Evolutionary conservation across 92 coral and sea anemone genomes (phyloP), one percentile per base, ranked within the genome.

Genomic region (Palythoa grandiflora): DNA sequence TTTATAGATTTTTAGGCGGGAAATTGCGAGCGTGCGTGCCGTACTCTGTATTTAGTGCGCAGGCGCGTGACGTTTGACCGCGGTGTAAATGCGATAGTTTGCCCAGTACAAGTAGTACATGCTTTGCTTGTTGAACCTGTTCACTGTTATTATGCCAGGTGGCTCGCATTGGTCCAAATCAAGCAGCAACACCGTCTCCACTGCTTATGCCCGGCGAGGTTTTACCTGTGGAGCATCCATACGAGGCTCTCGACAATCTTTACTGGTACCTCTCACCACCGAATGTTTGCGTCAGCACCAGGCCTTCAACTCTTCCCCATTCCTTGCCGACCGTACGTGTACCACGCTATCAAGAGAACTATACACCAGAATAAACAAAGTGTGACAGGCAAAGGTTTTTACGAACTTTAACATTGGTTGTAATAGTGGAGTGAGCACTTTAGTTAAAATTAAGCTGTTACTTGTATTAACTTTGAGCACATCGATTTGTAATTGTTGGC

Each of bases 191-290:
- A 38, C 75, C 75, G 6, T 0, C 75, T 36, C 21, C 85, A 4
- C 36, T 80, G 50, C 20, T 80, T 20, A 44, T 80, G 75, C 85
- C 5, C 52, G 40, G 85, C 19, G 74, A 80, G 15, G 60, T 80
- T 47, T 20, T 59, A 37, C 83, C 83, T 13, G 66, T 77, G 73
- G 85, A 80, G 38, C 65, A 40, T 12, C 13, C 39, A 2, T 81
- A 81, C 75, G 60, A 81, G 66, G 75, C 73, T 15, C 86, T 48
- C 35, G 75, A 50, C 86, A 48, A 48, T 14, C 57, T 68, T 4
- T 68, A 81, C 76, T 81, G 86, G 75, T 53, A 81, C 11, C 76
- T 48, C 8, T 81, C 86, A 9, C 86, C 86, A 12, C 86, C 86
- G 7, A 81, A 81, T 36, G 75, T 81, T 40, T 19, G 74, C n/a